Base-by-base conservation (phyloP, 2,888 invertebrate genomes). In the Rhamnusium bicolor region DNA sequence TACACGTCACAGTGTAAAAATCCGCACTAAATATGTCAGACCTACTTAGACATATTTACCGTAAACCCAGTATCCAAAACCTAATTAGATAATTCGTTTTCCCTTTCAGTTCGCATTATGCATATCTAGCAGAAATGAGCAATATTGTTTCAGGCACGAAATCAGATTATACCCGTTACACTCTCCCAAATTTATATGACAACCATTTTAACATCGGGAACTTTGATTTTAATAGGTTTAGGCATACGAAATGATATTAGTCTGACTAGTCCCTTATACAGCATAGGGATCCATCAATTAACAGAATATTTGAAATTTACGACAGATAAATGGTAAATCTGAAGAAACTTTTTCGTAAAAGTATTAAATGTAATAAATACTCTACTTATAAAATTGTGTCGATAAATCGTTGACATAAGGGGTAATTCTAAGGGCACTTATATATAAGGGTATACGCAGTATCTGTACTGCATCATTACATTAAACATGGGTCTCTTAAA, bases 131-230 rank as follows among this genome's bases (percentile, higher is more conserved):
- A 56, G 24, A 47, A 65, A 69, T 32, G 74, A 71, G 60, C 63
- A 63, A 74, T 71, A 71, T 71, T 71, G 68, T 68, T 74, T 69
- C 63, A 71, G 67, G 63, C 63, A 49, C 21, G 51, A 65, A 69
- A 74, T 53, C 60, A 46, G 58, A 74, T 71, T 62, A 65, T 58
- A 60, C 62, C 67, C 10, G n/a, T 71, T 66, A 65, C 62, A 46
- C 46, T 49, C 61, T 54, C 47, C 40, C 27, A 40, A 73, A 73
- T 61, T 61, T 46, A 21, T 24, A 61, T 47, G 47, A 61, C 61
- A 61, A 19, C 21, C 18, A 46, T 21, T 61, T 46, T 21, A 24
- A 21, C 19, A 46, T 60, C 32, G 5, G 40, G 19, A 40, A 7
- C 47, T 61, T 32, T 61, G 40, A 54, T 40, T 61, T 5, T 61